These are phyloP conservation scores for Dyspetes luteomarginatus DNA, from an alignment of 2,888 invertebrate species.

Conservation along the genomic window DNA sequence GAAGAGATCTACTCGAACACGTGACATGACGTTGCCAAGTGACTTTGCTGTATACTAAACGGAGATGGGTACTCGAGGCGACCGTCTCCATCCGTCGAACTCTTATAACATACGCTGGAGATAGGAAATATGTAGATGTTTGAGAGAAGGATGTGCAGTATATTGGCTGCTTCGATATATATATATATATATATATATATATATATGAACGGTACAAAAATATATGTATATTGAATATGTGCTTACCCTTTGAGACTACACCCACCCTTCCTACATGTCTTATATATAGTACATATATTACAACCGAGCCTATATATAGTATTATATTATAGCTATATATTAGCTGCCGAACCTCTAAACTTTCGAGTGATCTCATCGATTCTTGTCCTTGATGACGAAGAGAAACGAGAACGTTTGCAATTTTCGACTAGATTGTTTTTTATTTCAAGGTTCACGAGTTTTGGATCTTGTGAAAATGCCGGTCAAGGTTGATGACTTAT, in stretches of 20 bases:
- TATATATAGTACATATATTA: too few relatives aligned
- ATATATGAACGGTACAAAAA: too few relatives aligned
- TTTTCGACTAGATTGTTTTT: conserved; percentile 48
- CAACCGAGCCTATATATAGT: too few relatives aligned
- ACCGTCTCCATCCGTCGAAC: not conserved
- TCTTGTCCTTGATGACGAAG: conserved; percentile 18
- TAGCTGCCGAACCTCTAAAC: conserved; percentile 5
- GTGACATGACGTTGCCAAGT: conserved; percentile 71
- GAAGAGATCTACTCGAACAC: conserved; percentile 77
- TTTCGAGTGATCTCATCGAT: conserved; percentile 13
- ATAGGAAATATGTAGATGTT: not conserved
- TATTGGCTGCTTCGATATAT: not conserved
- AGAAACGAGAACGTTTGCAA: conserved; percentile 23
- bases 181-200: too few relatives aligned
- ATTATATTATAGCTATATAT: too few relatives aligned
- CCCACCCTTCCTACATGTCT: too few relatives aligned
- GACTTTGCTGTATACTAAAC: conserved; percentile 25
- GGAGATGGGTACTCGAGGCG: conserved; percentile 25
- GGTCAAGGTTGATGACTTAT: conserved; percentile 5
- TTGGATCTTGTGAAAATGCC: not conserved
- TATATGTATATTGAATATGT: too few relatives aligned
- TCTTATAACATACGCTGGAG: not conserved
- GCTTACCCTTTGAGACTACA: too few relatives aligned
- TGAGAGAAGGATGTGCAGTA: not conserved
- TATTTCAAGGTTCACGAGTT: conserved; percentile 36